Evolutionary conservation across 2,113 vertebrate genomes (phyloP).

Genomic region (Rhabdomys dilectus): DNA sequence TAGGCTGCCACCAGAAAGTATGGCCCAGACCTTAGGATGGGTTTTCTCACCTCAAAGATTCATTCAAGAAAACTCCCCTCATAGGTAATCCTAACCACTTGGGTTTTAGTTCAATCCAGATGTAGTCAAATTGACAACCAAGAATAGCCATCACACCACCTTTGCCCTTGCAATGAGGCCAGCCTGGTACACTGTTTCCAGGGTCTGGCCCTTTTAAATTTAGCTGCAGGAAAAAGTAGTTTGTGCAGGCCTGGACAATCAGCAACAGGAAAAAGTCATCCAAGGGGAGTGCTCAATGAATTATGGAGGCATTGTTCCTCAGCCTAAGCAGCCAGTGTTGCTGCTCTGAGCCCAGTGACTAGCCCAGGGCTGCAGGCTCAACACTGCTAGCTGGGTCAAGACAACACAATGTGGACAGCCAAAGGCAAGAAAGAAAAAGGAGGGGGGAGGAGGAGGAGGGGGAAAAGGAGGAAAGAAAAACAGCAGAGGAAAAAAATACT

Average conservation of each 20-base stretch:
- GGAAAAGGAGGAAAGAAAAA: background rate
- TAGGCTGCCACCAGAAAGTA: background rate
- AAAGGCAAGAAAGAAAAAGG: slow-evolving; percentile 2
- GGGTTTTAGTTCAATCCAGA: background rate
- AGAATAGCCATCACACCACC: background rate
- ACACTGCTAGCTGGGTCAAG: slow-evolving; percentile 82
- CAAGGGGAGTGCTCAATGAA: slow-evolving; percentile 91
- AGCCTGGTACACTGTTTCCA: slow-evolving; percentile 69
- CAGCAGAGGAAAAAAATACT: slow-evolving; percentile 83
- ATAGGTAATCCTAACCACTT: background rate
- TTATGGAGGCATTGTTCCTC: slow-evolving; percentile 91
- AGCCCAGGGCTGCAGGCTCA: slow-evolving; percentile 85
- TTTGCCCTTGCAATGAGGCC: slow-evolving; percentile 47
- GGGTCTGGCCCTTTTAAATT: slow-evolving; percentile 88
- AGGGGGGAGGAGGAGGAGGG: background rate
- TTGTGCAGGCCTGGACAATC: slow-evolving; percentile 89
- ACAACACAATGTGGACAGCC: slow-evolving; percentile 84
- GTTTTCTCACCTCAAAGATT: background rate
- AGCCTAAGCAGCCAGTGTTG: slow-evolving; percentile 74
- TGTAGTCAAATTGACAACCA: background rate
- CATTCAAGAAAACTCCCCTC: background rate
- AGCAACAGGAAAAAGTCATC: slow-evolving; percentile 94
- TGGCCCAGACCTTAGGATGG: background rate
- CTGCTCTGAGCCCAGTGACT: slow-evolving; percentile 82
- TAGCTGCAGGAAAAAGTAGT: slow-evolving; percentile 88